Percentiles rank a stretch among this genome's conserved stretches.
These are phyloP conservation scores for Campylorhamphus procurvoides DNA, from an alignment of 2,113 vertebrate species.

Conservation along the genomic window DNA sequence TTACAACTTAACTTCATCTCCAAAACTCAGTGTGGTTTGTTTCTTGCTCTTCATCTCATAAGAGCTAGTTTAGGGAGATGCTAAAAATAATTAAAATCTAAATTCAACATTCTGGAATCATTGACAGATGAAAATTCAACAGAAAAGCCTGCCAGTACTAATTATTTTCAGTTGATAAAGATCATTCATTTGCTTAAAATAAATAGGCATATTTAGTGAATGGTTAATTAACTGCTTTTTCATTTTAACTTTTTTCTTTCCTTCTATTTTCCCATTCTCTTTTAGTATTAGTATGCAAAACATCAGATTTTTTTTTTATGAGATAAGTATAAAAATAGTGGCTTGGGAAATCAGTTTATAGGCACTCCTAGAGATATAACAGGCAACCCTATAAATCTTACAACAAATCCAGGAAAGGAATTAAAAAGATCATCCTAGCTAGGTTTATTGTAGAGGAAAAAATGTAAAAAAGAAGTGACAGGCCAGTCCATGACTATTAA, in stretches of 20 bases:
- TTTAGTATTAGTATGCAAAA: conserved; percentile 27
- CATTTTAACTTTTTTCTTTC: not conserved
- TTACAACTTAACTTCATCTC: not conserved
- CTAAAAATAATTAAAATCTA: not conserved
- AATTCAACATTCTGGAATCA: not conserved
- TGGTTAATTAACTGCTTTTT: conserved; percentile 11
- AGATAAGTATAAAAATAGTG: conserved; percentile 2
- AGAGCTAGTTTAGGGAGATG: not conserved
- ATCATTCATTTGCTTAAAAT: conserved; percentile 25
- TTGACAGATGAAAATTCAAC: not conserved
- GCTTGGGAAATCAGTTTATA: not conserved
- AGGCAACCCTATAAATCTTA: not conserved
- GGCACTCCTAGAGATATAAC: not conserved
- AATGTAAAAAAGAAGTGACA: not conserved
- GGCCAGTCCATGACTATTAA: not conserved
- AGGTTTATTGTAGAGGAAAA: not conserved
- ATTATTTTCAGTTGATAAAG: conserved; percentile 31
- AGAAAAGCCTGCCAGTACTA: not conserved
- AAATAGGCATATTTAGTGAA: conserved; percentile 12
- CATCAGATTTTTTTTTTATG: not conserved
- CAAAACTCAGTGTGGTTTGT: not conserved
- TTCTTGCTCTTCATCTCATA: not conserved
- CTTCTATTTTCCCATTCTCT: not conserved
- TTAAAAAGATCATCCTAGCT: not conserved
- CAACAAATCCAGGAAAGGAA: not conserved